phyloP scores from a whole-genome alignment of 2,797 vertebrate species.

The Cossypha polioptera region DNA sequence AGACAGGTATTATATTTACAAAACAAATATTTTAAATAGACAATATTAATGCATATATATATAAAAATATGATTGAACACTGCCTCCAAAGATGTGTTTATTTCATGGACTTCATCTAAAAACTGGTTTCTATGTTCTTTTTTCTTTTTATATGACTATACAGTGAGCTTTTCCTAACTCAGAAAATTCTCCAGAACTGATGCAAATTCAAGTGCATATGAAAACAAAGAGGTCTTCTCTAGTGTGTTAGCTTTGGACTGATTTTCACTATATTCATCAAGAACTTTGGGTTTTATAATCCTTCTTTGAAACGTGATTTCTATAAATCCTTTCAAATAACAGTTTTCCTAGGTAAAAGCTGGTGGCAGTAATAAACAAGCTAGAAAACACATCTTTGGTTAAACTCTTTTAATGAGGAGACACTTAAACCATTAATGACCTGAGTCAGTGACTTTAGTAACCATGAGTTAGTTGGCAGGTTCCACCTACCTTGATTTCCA shows the following conservation, averaged over 20 bases:
- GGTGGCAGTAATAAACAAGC: background rate
- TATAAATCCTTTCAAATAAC: background rate
- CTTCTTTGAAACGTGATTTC: background rate
- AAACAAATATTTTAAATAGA: background rate
- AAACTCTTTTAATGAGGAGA: slow-evolving; percentile 17
- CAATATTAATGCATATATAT: background rate
- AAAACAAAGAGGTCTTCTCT: background rate
- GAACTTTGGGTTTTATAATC: background rate
- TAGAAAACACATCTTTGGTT: background rate
- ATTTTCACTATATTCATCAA: background rate
- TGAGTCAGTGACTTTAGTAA: slow-evolving; percentile 15
- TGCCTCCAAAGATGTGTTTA: background rate
- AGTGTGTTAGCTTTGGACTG: background rate
- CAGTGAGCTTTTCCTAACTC: background rate
- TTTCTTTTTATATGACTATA: background rate
- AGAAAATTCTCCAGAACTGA: background rate
- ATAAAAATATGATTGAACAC: background rate
- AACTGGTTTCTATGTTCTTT: background rate
- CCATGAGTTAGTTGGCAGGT: background rate
- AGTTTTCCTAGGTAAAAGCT: background rate
- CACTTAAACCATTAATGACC: slow-evolving; percentile 29
- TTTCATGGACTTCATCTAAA: background rate
- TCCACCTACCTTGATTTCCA: slow-evolving; percentile 4
- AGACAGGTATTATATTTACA: background rate
- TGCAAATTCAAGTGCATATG: background rate